A percentile compares a stretch with the other conserved stretches of the same genome.
Evolutionary conservation across 2,888 invertebrate genomes (phyloP).

Genomic region (Plebejus anna): DNA sequence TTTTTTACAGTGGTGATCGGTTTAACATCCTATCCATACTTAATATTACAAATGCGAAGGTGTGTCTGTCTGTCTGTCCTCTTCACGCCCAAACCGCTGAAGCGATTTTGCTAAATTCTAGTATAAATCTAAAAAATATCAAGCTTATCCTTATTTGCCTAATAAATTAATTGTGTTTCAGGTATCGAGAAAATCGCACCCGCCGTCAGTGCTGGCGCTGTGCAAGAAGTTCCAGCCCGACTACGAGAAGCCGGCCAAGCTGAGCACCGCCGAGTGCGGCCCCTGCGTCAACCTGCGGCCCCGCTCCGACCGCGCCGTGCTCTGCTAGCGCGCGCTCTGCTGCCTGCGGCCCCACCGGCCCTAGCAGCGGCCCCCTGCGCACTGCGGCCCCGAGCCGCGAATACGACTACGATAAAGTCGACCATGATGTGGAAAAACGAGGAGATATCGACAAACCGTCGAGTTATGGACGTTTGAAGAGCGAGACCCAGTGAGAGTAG

Average conservation of each 20-base stretch:
- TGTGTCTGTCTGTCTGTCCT: no score
- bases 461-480: background rate
- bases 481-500: background rate
- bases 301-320: slow-evolving; percentile 50
- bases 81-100: no score
- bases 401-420: no score
- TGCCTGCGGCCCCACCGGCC: slow-evolving; percentile 37
- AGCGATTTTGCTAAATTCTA: no score
- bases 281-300: slow-evolving; percentile 44
- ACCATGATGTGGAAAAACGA: background rate
- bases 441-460: background rate
- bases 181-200: slow-evolving; percentile 81
- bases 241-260: slow-evolving; percentile 71
- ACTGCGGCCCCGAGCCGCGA: background rate
- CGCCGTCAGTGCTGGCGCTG: slow-evolving; percentile 75
- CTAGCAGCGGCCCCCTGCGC: slow-evolving; percentile 12
- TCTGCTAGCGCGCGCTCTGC: slow-evolving; percentile 57
- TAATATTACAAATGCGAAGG: no score
- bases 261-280: slow-evolving; percentile 43
- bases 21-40: no score
- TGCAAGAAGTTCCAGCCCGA: slow-evolving; percentile 79
- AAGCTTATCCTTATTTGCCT: no score
- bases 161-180: slow-evolving; percentile 39
- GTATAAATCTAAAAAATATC: no score
- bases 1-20: no score